phyloP scores from a whole-genome alignment of 2,113 vertebrate species.

The Genyomyrus donnyi region DNA sequence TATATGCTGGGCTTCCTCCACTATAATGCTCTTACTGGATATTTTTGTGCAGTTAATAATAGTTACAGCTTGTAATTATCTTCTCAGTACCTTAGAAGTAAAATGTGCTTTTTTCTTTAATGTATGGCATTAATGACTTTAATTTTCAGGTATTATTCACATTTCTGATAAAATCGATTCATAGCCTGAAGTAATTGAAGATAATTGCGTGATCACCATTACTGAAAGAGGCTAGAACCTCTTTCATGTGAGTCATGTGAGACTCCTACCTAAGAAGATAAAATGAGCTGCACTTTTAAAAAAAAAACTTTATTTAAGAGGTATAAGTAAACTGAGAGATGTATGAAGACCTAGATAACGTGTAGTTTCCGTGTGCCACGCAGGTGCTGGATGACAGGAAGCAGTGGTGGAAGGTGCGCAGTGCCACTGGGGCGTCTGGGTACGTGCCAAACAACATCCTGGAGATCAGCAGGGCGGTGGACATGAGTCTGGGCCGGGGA shows the following conservation, averaged over 20 bases:
- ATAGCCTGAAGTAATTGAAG: neutral
- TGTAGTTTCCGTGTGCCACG: conserved; percentile 17
- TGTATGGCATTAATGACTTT: neutral
- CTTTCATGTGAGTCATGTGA: neutral
- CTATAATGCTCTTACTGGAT: neutral
- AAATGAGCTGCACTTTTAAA: neutral
- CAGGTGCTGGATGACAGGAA: conserved; percentile 91
- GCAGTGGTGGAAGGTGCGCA: conserved; percentile 96
- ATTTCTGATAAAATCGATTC: neutral
- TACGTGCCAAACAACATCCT: conserved; percentile 99
- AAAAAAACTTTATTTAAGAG: neutral
- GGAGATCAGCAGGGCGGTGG: conserved; percentile 66
- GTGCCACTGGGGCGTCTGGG: conserved; percentile 67
- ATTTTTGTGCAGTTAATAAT: neutral
- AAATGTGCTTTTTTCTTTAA: neutral
- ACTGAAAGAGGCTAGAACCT: neutral
- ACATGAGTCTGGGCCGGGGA: conserved; percentile 56
- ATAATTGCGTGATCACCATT: neutral
- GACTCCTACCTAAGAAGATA: neutral
- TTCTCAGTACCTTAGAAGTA: neutral
- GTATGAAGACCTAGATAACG: neutral
- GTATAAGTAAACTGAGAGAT: neutral
- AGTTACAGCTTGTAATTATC: neutral
- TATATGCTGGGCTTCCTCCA: neutral
- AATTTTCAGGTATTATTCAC: neutral